A percentile compares a stretch with the other conserved stretches of the same genome.
phyloP scores from a whole-genome alignment of 1,140 invertebrate species.

The Drosophila ambigua region DNA sequence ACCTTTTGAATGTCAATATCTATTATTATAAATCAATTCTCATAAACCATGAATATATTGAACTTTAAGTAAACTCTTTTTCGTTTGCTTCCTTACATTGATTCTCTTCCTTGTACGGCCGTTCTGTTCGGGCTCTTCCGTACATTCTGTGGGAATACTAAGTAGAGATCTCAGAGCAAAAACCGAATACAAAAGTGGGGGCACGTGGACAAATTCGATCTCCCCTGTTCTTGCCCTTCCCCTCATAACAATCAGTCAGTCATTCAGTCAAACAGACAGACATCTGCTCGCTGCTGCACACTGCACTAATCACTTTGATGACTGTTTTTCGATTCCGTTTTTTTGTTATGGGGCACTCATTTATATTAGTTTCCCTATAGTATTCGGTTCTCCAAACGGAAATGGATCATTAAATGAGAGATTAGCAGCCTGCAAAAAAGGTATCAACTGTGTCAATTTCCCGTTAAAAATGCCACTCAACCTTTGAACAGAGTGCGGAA shows the following conservation, averaged over 20 bases:
- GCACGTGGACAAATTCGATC: conserved; percentile 7
- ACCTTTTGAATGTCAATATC: no score
- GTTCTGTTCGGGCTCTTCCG: conserved; percentile 22
- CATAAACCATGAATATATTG: not conserved
- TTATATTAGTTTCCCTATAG: conserved; percentile 36
- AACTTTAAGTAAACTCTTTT: conserved; percentile 3
- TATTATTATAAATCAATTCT: no score
- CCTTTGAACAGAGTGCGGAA: conserved; percentile 6
- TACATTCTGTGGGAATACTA: conserved; percentile 36
- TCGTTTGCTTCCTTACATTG: conserved; percentile 9
- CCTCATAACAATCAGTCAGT: conserved; percentile 31
- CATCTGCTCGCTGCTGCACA: no score
- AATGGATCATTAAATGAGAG: conserved; percentile 39
- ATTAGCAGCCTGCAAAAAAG: conserved; percentile 19
- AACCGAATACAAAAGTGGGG: not conserved
- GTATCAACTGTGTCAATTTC: conserved; percentile 3
- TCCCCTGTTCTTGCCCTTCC: not conserved
- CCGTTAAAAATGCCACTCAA: conserved; percentile 23
- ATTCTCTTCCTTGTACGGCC: conserved; percentile 5
- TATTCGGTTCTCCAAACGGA: conserved; percentile 39
- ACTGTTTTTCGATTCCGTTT: conserved; percentile 30
- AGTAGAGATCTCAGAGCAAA: conserved; percentile 22
- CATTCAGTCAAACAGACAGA: not conserved
- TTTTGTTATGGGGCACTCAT: conserved; percentile 18
- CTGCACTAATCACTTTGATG: conserved; percentile 25